Base-by-base conservation (phyloP, 1,140 invertebrate species). In the Drosophila lini region DNA sequence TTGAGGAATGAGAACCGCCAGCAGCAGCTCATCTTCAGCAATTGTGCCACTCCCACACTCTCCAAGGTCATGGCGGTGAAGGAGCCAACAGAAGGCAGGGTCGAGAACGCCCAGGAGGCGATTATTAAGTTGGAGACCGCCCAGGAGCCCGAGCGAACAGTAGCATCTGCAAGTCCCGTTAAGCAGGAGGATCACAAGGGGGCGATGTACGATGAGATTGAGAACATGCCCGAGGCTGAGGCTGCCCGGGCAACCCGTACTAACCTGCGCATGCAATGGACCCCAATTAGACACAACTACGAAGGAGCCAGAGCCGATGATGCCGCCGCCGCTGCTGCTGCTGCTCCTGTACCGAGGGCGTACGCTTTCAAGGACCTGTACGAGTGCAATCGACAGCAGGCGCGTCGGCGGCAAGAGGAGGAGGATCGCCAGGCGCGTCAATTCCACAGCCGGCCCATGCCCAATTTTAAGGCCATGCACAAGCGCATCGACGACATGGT, bases 371-470 rank as follows among this genome's bases (percentile, higher is more conserved):
- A 74, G 25, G 56, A 75, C 15, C 19, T 84, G 1, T 91, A 91
- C 58, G 56, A 92, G 52, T 44, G 32, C 2, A 90, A 85, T n/a
- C 69, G 80, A 1, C 57, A 89, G 34, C 57, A 53, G 38, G 71
- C 68, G 3, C 13, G 82, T 10, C 74, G 59, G 11, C 74, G 69
- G 11, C 11, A 40, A 11, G 64, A 76, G 13, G 74, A 90, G 34
- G 81, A 92, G 25, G 81, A 91, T 36, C 90, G 78, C 0, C 92
- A 89, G 61, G 78, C 69, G 9, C 82, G 89, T 0, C 56, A 90
- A 59, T 92, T 92, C 47, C 83, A 83, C 15, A 91, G 91, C 28
- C 62, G 86, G 0, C 91, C 91, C 5, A 78, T 81, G 53, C 91
- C 91, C 3, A 92, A 92, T 22, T 92, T 91, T 16, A 78, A 45